phyloP scores from a whole-genome alignment of 2,113 vertebrate species.

The Chaetodon trifascialis region DNA sequence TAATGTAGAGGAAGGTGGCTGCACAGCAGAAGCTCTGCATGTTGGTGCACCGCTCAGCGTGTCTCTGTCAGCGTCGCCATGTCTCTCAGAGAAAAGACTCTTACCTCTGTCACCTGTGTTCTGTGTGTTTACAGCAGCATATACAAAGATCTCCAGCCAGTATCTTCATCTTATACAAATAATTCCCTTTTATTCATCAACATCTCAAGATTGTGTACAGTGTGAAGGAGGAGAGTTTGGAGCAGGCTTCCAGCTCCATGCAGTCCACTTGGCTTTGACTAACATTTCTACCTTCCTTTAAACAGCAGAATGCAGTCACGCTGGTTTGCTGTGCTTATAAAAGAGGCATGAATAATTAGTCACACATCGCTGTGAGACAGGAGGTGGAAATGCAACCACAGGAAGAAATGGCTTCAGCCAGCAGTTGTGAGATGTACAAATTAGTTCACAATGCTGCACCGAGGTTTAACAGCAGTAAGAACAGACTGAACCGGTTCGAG shows the following conservation, averaged over 20 bases:
- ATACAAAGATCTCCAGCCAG: slow-evolving; percentile 26
- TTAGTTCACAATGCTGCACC: neutral
- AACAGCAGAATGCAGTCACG: neutral
- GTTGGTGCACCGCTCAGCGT: too few relatives aligned
- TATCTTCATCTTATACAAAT: neutral
- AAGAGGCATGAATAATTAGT: neutral
- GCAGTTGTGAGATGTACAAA: neutral
- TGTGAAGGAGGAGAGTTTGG: neutral
- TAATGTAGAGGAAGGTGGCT: neutral
- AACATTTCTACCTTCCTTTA: neutral
- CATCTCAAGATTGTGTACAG: neutral
- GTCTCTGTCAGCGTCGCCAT: neutral
- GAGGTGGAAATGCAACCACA: neutral
- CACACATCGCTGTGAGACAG: neutral
- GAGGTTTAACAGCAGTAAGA: neutral
- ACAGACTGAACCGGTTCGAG: neutral
- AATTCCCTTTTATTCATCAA: neutral
- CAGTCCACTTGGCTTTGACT: neutral
- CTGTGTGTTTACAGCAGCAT: slow-evolving; percentile 45
- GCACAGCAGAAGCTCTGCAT: neutral
- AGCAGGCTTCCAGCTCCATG: neutral
- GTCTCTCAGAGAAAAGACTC: neutral
- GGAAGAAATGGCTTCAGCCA: neutral
- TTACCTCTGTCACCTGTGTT: neutral
- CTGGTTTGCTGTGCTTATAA: neutral